These are phyloP conservation scores for Haliaeetus leucogaster DNA, from an alignment of 2,113 vertebrate genomes.

Conservation along the genomic window DNA sequence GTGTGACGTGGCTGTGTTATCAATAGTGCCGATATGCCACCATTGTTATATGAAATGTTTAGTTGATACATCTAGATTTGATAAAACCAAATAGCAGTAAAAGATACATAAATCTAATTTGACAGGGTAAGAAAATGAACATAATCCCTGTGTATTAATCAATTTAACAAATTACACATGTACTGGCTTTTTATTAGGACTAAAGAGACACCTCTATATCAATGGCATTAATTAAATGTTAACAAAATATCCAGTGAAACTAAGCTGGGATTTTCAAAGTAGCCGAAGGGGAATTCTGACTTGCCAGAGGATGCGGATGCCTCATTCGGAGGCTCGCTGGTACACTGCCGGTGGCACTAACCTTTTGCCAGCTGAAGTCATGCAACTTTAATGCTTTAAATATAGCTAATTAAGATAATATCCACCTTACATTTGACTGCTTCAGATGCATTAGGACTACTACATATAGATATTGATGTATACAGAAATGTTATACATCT, in stretches of 20 bases:
- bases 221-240: neutral
- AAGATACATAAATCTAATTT: neutral
- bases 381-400: neutral
- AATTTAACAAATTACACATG: neutral
- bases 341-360: neutral
- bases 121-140: neutral
- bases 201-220: neutral
- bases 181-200: neutral
- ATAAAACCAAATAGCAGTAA: neutral
- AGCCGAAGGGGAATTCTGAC: neutral
- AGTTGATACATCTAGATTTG: neutral
- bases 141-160: neutral
- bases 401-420: neutral
- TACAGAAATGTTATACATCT: neutral
- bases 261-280: neutral
- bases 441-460: neutral
- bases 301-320: neutral
- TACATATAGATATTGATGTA: neutral
- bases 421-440: neutral
- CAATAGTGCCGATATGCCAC: rapidly evolving
- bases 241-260: neutral
- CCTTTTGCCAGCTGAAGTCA: neutral
- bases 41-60: rapidly evolving
- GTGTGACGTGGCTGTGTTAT: neutral
- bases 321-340: neutral